A percentile compares a stretch with the other conserved stretches of the same genome.
phyloP scores from a whole-genome alignment of 2,797 vertebrate species.

The Diplodus sargus region DNA sequence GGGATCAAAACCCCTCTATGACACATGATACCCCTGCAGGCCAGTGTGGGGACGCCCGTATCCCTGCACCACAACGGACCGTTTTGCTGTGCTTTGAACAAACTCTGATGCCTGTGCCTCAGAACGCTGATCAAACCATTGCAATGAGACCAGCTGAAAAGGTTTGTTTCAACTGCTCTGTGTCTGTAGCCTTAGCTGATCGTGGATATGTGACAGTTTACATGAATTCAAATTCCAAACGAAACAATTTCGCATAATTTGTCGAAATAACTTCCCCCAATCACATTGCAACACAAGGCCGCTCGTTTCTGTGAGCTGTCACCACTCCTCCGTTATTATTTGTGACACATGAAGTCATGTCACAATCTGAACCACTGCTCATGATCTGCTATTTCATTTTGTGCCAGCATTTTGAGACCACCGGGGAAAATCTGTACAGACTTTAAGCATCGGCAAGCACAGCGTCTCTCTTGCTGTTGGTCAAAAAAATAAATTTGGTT shows the following conservation, averaged over 20 bases:
- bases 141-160: not conserved
- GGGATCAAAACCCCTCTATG: not conserved
- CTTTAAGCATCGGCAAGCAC: slow-evolving; percentile 6
- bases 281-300: not conserved
- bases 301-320: slow-evolving; percentile 14
- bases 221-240: slow-evolving; percentile 4
- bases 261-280: not conserved
- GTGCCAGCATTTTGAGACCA: slow-evolving; percentile 1
- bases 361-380: slow-evolving; percentile 13
- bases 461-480: not conserved
- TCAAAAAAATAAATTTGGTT: slow-evolving; percentile 26
- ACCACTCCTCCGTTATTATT: slow-evolving; percentile 7
- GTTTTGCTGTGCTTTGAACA: not conserved
- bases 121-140: not conserved
- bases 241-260: not conserved
- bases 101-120: not conserved
- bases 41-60: not conserved
- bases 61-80: not conserved
- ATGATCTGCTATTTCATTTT: not conserved
- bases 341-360: slow-evolving; percentile 2
- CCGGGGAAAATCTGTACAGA: not conserved
- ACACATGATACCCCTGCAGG: not conserved
- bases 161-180: not conserved
- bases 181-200: not conserved
- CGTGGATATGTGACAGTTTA: not conserved